Base-by-base conservation (phyloP, 2,797 vertebrate species). In the Myiothlypis coronata region DNA sequence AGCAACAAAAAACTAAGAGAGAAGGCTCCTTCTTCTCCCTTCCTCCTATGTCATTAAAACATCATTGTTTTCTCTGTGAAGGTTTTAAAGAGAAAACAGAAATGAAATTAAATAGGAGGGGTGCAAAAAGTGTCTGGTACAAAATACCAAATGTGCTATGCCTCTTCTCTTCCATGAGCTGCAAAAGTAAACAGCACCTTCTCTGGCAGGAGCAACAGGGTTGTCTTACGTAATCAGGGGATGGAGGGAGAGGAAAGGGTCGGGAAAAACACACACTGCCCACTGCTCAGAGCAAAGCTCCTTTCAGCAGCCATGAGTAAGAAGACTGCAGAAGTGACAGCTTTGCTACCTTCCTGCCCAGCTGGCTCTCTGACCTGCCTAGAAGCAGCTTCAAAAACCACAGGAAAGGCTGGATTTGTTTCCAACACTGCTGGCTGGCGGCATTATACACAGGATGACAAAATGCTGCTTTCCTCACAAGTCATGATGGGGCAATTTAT, bases 51-150 rank as follows among this genome's bases (percentile, higher is more conserved):
- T 67, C 49, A 59, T 75, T 89, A 87, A 37, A 79, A 30, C 59
- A 50, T 57, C 52, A 20, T 63, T 71, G 76, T 90, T 71, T 82
- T 50, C 70, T 76, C 90, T 76, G 49, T 0, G 0, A 90, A 79
- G 82, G 57, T 88, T 91, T 96, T 69, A 44, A 72, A 92, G 82
- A 60, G 47, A 94, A 94, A 92, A 95, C 52, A 89, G 76, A 90
- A 84, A 53, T 55, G 4, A 90, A 87, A 87, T 56, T 4, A 68
- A 89, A 83, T 6, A 11, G 32, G 71, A 93, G 50, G 35, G 21
- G 37, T 81, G 32, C 37, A 89, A 91, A 61, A 76, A 70, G 53
- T 17, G 14, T 60, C 67, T 88, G 67, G 59, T 94, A 81, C 69
- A 93, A 94, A 93, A 82, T 27, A 91, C 61, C 22, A 1, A 84